These are phyloP conservation scores for Cathartes aura DNA, from an alignment of 2,113 vertebrate species.

Conservation along the genomic window DNA sequence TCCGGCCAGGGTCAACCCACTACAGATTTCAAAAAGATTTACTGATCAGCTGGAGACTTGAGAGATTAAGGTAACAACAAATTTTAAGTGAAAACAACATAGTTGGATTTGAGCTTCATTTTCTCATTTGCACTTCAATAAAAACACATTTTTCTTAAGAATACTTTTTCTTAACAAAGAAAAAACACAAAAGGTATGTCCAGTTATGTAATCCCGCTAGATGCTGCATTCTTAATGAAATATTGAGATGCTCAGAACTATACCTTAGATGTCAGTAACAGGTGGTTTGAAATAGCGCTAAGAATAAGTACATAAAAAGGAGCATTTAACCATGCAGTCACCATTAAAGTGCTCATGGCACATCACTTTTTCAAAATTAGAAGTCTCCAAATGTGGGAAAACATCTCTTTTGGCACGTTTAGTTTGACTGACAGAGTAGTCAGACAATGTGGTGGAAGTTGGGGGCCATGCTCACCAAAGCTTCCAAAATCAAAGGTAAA, in stretches of 20 bases:
- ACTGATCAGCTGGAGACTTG: background rate
- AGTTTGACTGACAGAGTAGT: background rate
- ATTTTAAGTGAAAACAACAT: background rate
- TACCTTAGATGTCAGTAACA: background rate
- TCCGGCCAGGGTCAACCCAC: too few species aligned
- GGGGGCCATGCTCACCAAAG: background rate
- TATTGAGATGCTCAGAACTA: background rate
- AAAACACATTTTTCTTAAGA: background rate
- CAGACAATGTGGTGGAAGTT: accelerated
- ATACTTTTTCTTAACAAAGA: background rate
- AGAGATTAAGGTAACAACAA: background rate
- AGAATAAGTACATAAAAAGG: background rate
- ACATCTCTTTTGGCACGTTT: background rate
- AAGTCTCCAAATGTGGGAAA: background rate
- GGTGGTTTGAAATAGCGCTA: background rate
- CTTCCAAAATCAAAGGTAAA: background rate
- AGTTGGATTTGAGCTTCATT: background rate
- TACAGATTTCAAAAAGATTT: background rate
- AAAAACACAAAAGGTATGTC: background rate
- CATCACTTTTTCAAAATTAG: background rate
- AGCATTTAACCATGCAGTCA: background rate
- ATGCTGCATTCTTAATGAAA: background rate
- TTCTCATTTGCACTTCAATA: background rate
- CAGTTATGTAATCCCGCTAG: background rate
- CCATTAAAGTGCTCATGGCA: too few species aligned